phyloP scores from a whole-genome alignment of 2,888 invertebrate genomes.

The Mellilla xanthometata region DNA sequence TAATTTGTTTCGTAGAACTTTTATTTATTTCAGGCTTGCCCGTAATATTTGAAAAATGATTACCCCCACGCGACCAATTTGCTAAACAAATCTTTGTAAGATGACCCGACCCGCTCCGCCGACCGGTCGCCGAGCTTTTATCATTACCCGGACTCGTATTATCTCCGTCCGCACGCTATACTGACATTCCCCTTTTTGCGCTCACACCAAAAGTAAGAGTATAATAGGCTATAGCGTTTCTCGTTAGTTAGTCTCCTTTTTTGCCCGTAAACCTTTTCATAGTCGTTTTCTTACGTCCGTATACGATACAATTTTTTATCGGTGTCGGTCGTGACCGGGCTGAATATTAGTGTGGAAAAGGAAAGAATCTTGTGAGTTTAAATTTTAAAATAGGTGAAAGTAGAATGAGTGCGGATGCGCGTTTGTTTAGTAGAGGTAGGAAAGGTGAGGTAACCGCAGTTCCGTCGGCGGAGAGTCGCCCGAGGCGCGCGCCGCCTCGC shows the following conservation, averaged over 20 bases:
- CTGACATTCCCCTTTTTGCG: slow-evolving; percentile 53
- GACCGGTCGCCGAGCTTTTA: slow-evolving; percentile 32
- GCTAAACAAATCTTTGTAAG: slow-evolving; percentile 38
- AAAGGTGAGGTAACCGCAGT: slow-evolving; percentile 43
- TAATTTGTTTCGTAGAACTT: too few relatives aligned
- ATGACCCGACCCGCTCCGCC: slow-evolving; percentile 22
- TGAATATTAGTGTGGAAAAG: slow-evolving; percentile 16
- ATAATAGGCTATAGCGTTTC: slow-evolving; percentile 45
- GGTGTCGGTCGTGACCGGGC: slow-evolving; percentile 20
- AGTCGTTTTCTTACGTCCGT: slow-evolving; percentile 37
- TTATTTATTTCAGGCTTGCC: too few relatives aligned
- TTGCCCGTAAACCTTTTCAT: slow-evolving; percentile 44
- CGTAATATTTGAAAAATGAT: slow-evolving; percentile 35
- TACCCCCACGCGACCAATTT: slow-evolving; percentile 37
- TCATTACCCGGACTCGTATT: slow-evolving; percentile 44
- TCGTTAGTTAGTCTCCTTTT: slow-evolving; percentile 50
- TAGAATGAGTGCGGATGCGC: slow-evolving; percentile 39
- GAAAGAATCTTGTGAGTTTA: slow-evolving; percentile 32
- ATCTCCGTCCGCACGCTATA: slow-evolving; percentile 54
- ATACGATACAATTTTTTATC: slow-evolving; percentile 49
- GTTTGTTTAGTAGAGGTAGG: slow-evolving; percentile 48
- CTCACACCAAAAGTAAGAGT: slow-evolving; percentile 37
- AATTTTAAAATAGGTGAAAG: slow-evolving; percentile 49
- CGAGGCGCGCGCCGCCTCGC: slow-evolving; percentile 41
- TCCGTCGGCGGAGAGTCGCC: slow-evolving; percentile 40